Evolutionary conservation across 2,113 vertebrate species (phyloP).

Genomic region (Marmota monax): DNA sequence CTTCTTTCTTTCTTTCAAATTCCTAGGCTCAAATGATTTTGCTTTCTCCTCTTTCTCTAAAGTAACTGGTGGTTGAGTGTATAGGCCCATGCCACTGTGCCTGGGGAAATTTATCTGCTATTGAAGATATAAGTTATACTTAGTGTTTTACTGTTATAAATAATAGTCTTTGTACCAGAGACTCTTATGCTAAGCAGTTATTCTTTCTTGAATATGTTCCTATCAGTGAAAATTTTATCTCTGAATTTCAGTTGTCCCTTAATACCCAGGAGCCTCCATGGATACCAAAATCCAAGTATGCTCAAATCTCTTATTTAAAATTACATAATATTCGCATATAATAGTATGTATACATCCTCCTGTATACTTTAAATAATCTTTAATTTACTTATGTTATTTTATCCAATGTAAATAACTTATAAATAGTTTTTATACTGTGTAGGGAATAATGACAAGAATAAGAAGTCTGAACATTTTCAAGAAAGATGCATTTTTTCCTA

Average conservation of each 20-base stretch:
- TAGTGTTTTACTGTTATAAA: background rate
- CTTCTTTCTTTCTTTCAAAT: background rate
- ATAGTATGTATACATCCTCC: background rate
- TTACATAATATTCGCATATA: background rate
- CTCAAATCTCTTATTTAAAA: background rate
- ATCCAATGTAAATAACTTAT: background rate
- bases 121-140: conserved; percentile 8
- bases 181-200: conserved; percentile 20
- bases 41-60: background rate
- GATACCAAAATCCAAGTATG: background rate
- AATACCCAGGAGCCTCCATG: background rate
- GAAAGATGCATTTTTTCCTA: background rate
- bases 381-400: background rate
- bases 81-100: too few species aligned
- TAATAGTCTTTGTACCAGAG: background rate
- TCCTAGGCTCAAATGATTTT: background rate
- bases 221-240: background rate
- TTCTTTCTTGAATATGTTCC: background rate
- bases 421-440: background rate
- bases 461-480: background rate
- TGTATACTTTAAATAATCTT: background rate
- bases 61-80: background rate
- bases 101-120: background rate
- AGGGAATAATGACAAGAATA: background rate
- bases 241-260: background rate